Evolutionary conservation across 1,140 invertebrate species (phyloP), one percentile per base, ranked within the genome.

Genomic region (Drosophila obscura): DNA sequence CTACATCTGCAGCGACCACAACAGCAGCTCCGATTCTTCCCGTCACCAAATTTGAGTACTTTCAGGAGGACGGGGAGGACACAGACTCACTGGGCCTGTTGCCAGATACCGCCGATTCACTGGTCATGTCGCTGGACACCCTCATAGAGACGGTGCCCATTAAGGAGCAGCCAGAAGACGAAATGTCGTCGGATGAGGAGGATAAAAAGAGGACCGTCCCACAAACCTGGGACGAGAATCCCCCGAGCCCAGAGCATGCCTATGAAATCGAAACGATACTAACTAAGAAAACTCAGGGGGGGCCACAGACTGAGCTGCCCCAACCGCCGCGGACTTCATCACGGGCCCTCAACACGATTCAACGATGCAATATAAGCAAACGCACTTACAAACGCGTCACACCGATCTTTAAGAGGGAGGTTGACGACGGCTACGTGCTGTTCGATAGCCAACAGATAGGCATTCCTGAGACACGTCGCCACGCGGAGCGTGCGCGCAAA

Each of bases 401-500:
- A 5, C 66, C 66, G 11, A 26, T 52, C 15, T 19, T 57, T 13
- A 49, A 58, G 45, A n/a, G n/a, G 24, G 63, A 64, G 15, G 13
- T 5, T 5, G 7, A 1, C 16, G 1, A 53, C 0, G 57, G 39
- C 0, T 52, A 15, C 16, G 45, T 16, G 31, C 28, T 39, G 11
- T 39, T 39, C 11, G 11, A 39, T 13, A 39, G 35, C 4, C 11
- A 39, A 39, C 35, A 39, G 35, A 39, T 39, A 5, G 35, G 4
- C 1, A 39, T 39, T 39, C 11, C 39, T 9, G 46, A 26, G 1
- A 71, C 63, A 15, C 78, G 83, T 0, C 78, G 75, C 0, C 28
- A 35, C 11, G 44, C 46, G 0, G 83, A 80, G 46, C 76, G 66
- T 22, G 53, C 69, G 7, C 71, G 68, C 1, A 91, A 91, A 55